Percentiles rank a stretch among this genome's conserved stretches.
Conservation (phyloP, 2,888 invertebrate genomes). For the Aethes cnicana region DNA sequence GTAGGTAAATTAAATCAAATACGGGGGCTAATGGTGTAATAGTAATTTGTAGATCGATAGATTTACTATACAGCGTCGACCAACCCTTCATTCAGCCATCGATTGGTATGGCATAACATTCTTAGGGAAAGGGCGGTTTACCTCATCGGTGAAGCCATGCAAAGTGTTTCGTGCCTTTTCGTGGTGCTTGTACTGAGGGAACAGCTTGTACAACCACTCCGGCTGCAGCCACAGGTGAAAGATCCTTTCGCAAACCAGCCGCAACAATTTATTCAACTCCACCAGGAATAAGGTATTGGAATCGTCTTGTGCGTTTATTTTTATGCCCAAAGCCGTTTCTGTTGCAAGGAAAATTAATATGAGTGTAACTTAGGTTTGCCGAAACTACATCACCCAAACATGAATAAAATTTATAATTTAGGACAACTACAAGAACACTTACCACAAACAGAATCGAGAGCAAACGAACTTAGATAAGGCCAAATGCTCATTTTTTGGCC, state of each 20-base stretch:
- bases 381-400: no score
- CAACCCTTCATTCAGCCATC: no score
- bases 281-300: constrained; percentile 57
- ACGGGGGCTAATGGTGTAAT: no score
- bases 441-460: constrained; percentile 85
- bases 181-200: constrained; percentile 75
- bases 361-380: no score
- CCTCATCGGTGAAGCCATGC: constrained; percentile 82
- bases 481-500: constrained; percentile 72
- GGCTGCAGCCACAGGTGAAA: constrained; percentile 75
- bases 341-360: constrained; percentile 20
- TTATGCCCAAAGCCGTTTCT: constrained; percentile 71
- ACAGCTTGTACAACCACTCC: constrained; percentile 81
- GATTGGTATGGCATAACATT: no score
- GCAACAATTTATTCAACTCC: constrained; percentile 50
- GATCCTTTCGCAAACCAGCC: constrained; percentile 61
- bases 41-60: no score
- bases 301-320: constrained; percentile 63
- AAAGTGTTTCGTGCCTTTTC: constrained; percentile 74
- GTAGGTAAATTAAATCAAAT: no score
- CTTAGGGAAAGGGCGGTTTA: constrained; percentile 42
- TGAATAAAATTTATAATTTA: no score
- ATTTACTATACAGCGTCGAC: no score
- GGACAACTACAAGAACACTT: constrained; percentile 40
- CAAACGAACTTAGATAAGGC: constrained; percentile 79